Base-by-base conservation (phyloP, 1,140 invertebrate species). In the Carcinoscorpius rotundicauda region DNA sequence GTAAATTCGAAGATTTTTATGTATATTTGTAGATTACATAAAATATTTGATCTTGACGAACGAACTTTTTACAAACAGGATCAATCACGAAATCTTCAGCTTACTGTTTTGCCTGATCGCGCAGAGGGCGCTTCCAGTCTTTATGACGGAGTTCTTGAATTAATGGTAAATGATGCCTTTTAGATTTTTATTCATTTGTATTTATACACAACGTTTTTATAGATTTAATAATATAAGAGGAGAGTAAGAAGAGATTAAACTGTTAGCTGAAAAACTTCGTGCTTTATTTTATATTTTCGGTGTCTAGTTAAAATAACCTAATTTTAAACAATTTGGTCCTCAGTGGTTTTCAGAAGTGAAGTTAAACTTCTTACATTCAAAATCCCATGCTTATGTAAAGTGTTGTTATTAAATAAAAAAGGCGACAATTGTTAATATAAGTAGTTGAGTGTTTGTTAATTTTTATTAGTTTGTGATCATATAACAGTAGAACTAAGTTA, bases 61-160 rank as follows among this genome's bases (percentile, higher is more conserved):
- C 11, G 6, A 6, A 29, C 10, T 61, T 60, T 60, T 60, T 6
- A 60, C 10, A 6, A 29, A 10, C 9, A 66, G 64, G 68, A 66
- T 66, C 55, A 52, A 51, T 11, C 51, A 58, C 55, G 66, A 60
- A 69, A 76, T 64, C 61, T 74, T 5, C 79, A 73, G 69, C 70
- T 83, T 56, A 80, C 80, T 4, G 77, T 94, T 0, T 73, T 97
- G 1, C 90, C 84, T 4, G 82, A 84, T 72, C 69, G 83, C 48
- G 75, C 79, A 5, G 74, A 82, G 72, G 82, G 82, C n/a, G 82
- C 79, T 4, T 68, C 73, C 60, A 80, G 79, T 66, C 65, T 83
- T 49, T 60, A 69, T 4, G 78, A 82, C 72, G 82, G 82, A 60
- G 60, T 74, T 52, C 66, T 84, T 49, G 83, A 84, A 74, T 60